Evolutionary conservation across 2,888 invertebrate genomes (phyloP).

Genomic region (Spodoptera littoralis): DNA sequence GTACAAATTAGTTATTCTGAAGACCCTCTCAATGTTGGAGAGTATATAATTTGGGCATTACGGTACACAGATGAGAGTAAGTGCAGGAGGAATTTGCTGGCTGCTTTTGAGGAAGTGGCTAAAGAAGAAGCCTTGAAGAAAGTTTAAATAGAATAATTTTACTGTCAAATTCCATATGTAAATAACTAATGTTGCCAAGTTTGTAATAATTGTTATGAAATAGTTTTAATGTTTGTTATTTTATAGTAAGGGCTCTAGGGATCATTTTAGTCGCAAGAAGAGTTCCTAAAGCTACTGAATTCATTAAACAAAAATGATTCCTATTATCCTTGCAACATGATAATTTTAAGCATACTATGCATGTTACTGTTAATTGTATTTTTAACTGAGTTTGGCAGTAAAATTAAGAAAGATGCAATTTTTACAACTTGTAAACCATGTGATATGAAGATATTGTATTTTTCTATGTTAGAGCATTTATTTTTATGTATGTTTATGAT

Average conservation of each 20-base stretch:
- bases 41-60: constrained; percentile 89
- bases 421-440: constrained; percentile 62
- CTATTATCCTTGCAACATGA: too few species aligned
- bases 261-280: constrained; percentile 6
- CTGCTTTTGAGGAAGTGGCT: constrained; percentile 83
- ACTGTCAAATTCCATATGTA: constrained; percentile 34
- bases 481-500: constrained; percentile 58
- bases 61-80: constrained; percentile 90
- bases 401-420: constrained; percentile 38
- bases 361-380: not conserved
- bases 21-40: constrained; percentile 84
- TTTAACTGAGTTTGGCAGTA: constrained; percentile 36
- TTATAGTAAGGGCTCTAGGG: constrained; percentile 3
- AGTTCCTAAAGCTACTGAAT: constrained; percentile 4
- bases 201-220: constrained; percentile 11
- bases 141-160: constrained; percentile 47
- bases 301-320: too few species aligned
- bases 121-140: constrained; percentile 67
- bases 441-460: constrained; percentile 69
- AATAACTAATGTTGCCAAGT: constrained; percentile 11
- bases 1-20: constrained; percentile 90
- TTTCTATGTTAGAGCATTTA: constrained; percentile 62
- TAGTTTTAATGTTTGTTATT: constrained; percentile 4
- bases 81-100: constrained; percentile 88
- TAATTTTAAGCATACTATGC: not conserved